These are phyloP conservation scores for Phrynosoma blainvillii DNA, from an alignment of 2,113 vertebrate species.

Conservation along the genomic window DNA sequence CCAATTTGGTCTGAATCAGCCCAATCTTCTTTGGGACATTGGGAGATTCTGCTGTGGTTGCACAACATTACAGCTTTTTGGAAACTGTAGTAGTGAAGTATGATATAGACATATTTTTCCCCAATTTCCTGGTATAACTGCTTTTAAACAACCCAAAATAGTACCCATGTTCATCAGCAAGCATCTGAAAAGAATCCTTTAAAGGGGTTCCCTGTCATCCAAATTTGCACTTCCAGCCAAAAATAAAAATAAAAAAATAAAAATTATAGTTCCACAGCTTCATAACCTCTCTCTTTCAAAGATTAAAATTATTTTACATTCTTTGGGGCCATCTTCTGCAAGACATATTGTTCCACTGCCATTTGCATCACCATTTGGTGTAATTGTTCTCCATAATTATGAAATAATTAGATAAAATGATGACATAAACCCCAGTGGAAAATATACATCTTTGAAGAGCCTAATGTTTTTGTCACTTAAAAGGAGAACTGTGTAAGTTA, in stretches of 20 bases:
- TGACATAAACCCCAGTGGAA: slow-evolving; percentile 67
- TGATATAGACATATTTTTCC: background rate
- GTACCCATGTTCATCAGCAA: too few relatives aligned
- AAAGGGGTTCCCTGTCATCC: too few relatives aligned
- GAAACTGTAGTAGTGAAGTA: too few relatives aligned
- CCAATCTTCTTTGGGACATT: too few relatives aligned
- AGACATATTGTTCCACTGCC: slow-evolving; percentile 57
- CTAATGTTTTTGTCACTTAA: slow-evolving; percentile 69
- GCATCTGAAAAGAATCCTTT: too few relatives aligned
- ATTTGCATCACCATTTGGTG: slow-evolving; percentile 65
- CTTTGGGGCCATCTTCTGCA: slow-evolving; percentile 54
- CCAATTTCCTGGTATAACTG: background rate
- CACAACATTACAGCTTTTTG: too few relatives aligned
- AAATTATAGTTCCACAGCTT: background rate
- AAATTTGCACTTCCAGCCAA: background rate
- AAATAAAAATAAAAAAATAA: too few relatives aligned
- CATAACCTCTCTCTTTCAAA: background rate
- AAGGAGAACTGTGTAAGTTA: slow-evolving; percentile 67
- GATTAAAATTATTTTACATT: background rate
- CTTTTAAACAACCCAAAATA: background rate
- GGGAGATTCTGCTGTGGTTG: too few relatives aligned
- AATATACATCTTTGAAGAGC: slow-evolving; percentile 63
- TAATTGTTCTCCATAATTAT: slow-evolving; percentile 69
- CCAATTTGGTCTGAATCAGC: too few relatives aligned
- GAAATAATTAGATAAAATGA: slow-evolving; percentile 71